Conservation (phyloP, 1,140 invertebrate species). For the Pentalonia nigronervosa region DNA sequence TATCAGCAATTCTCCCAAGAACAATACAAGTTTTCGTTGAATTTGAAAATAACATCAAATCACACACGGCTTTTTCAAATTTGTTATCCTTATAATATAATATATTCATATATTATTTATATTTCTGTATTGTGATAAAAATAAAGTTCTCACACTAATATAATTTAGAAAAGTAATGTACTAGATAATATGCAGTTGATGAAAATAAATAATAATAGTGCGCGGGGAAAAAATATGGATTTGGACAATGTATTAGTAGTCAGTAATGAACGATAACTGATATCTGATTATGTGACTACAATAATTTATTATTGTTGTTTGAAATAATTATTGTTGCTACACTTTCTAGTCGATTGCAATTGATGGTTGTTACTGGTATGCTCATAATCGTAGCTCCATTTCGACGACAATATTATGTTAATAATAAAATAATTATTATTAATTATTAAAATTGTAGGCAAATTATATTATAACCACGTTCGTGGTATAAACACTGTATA, state of each 20-base stretch:
- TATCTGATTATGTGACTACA: not conserved
- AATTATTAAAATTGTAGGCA: too few species aligned
- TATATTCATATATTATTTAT: not conserved
- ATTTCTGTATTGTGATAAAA: not conserved
- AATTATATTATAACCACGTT: too few species aligned
- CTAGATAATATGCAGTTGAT: not conserved
- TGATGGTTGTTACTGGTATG: too few species aligned
- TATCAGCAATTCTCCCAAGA: not conserved
- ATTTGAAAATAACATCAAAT: not conserved
- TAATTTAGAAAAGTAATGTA: not conserved
- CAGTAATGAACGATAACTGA: not conserved
- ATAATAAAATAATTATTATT: too few species aligned
- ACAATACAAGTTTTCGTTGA: not conserved
- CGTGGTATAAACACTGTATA: too few species aligned
- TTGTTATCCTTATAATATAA: not conserved
- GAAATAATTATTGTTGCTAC: too few species aligned
- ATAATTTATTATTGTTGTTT: too few species aligned
- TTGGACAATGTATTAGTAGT: too few species aligned
- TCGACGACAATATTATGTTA: too few species aligned
- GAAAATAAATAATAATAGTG: not conserved
- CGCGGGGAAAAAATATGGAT: not conserved
- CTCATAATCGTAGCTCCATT: too few species aligned
- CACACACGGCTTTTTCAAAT: not conserved
- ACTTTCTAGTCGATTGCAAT: too few species aligned
- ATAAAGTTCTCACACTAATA: not conserved